Base-by-base conservation (phyloP, 2,888 invertebrate species). In the Apamea monoglypha region DNA sequence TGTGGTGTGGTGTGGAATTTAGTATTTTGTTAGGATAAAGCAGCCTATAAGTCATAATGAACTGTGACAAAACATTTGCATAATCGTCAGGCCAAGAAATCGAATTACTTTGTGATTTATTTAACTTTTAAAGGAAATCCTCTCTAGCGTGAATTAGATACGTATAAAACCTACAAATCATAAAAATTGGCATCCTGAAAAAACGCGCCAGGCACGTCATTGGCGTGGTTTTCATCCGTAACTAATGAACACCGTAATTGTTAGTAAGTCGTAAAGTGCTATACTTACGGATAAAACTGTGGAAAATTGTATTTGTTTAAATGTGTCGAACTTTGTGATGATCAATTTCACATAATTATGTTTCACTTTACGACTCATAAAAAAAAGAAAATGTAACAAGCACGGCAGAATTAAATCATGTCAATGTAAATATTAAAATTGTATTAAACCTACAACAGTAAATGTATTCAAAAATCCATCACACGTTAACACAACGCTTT, bases 391-490 rank as follows among this genome's bases (percentile, higher is more conserved):
- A 32, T 77, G 12, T 44, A 56, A 79, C 18, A 36, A 44, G 7
- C 18, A 59, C 47, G 79, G 6, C 29, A 36, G 25, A 50, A 67
- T 59, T 7, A 14, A 80, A 40, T 59, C 70, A 80, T 40, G 47
- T 12, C 18, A 66, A 7, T 66, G 36, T 40, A n/a, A 77, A 77
- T 61, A 67, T 67, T 61, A 32, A 50, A 82, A 68, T 66, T 29
- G 6, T 59, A 16, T 74, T 59, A n/a, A 61, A 32, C 10, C 32
- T 16, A 74, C 25, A 36, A 53, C 25, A 47, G 40, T 84, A 47
- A 71, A 53, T 59, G 36, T n/a, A 64, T 32, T 71, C 21, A 56
- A 71, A 63, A 64, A 70, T 72, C 71, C 68, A 61, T 72, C 47
- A 56, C n/a, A 64, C 25, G 74, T 68, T 64, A 68, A 53, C 72